Evolutionary conservation across 2,113 vertebrate species (phyloP), one percentile per base, ranked within the genome.

Genomic region (Pedionomus torquatus): DNA sequence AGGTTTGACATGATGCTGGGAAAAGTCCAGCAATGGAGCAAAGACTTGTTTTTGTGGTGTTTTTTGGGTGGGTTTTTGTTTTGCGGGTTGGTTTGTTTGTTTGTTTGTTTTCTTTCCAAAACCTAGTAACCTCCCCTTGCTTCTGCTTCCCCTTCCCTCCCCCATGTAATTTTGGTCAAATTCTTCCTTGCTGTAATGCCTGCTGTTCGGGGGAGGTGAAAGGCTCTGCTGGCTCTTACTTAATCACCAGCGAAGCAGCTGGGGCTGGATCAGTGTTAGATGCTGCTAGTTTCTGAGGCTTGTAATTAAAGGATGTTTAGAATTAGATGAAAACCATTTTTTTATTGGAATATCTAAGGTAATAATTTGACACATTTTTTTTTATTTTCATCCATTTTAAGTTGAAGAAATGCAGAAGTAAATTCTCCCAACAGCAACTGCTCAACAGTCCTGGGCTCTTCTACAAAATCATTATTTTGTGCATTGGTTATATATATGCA

Each of bases 241-340:
- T 96, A 90, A 87, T 90, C 80, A 64, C 60, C 68, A 52, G 72
- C 58, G 55, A 87, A 92, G 72, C 89, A 84, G 72, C 80, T 90
- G 72, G 88, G 52, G 26, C 92, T 93, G 92, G 80, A 80, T 75
- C 46, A 76, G 28, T 10, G 5, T 39, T 21, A 9, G 68, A 55
- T 90, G 86, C 44, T 76, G 69, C 57, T 77, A 4, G 5, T 74
- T 89, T 83, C 81, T 65, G 83, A 92, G 57, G 49, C 57, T 92
- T 77, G 52, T 91, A 76, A 61, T 87, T 65, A 85, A 93, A 89
- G 54, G 74, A 49, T 41, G 17, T 76, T 92, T 86, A 89, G 90
- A 84, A 76, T 69, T 75, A 37, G 57, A 64, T 64, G 65, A 64
- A 86, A 77, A 7, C 8, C 46, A 46, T 24, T 84, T 89, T 95